A percentile compares a stretch with the other conserved stretches of the same genome.
These are phyloP conservation scores for Punctoribates punctum DNA, from an alignment of 2,888 invertebrate genomes.

Conservation along the genomic window DNA sequence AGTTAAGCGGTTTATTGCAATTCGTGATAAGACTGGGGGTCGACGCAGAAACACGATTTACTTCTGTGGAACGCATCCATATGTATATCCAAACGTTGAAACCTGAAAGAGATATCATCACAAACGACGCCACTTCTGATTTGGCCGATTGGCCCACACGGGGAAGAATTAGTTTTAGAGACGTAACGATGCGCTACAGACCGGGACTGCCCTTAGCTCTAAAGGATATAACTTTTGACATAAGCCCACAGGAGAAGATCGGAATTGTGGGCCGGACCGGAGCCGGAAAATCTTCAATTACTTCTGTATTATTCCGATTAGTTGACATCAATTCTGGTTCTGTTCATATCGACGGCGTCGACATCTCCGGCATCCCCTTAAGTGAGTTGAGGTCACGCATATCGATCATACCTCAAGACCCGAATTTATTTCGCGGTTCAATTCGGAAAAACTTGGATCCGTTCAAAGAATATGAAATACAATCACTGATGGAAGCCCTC, in stretches of 20 bases:
- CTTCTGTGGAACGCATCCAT: slow-evolving; percentile 57
- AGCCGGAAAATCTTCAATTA: slow-evolving; percentile 57
- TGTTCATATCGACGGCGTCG: slow-evolving; percentile 55
- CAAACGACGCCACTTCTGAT: background rate
- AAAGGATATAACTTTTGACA: slow-evolving; percentile 59
- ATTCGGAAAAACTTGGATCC: slow-evolving; percentile 86
- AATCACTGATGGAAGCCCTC: slow-evolving; percentile 44
- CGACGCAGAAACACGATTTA: slow-evolving; percentile 57
- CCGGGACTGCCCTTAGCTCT: slow-evolving; percentile 57
- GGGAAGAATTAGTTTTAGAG: slow-evolving; percentile 58
- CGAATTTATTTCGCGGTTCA: slow-evolving; percentile 79
- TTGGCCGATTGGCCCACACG: slow-evolving; percentile 56
- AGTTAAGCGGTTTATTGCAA: slow-evolving; percentile 62
- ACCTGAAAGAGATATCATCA: slow-evolving; percentile 51
- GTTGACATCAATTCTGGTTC: slow-evolving; percentile 56
- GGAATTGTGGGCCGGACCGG: slow-evolving; percentile 61
- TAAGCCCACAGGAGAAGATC: slow-evolving; percentile 61
- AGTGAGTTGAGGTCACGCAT: slow-evolving; percentile 63
- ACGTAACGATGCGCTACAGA: slow-evolving; percentile 58
- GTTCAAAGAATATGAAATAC: slow-evolving; percentile 65
- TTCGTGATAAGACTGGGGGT: slow-evolving; percentile 58
- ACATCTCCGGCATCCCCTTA: slow-evolving; percentile 58
- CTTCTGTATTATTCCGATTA: slow-evolving; percentile 56
- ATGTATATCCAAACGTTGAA: slow-evolving; percentile 51
- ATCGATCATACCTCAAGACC: slow-evolving; percentile 83